These are phyloP conservation scores for Scaptomyza cyrtandrae DNA, from an alignment of 2,888 invertebrate species.

Conservation along the genomic window DNA sequence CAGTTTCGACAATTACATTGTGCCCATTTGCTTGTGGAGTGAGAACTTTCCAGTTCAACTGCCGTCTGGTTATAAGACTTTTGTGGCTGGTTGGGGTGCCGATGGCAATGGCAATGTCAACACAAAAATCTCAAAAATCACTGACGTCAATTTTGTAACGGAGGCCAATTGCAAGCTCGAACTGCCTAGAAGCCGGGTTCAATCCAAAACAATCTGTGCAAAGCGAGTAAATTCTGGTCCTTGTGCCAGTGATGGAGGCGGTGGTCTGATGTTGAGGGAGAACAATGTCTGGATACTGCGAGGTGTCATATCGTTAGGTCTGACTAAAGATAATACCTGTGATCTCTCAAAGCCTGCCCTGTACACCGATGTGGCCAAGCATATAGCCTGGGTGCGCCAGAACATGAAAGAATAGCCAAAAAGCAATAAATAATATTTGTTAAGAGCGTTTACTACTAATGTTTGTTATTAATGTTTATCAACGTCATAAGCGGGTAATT, in stretches of 20 bases:
- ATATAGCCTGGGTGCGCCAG: slow-evolving; percentile 85
- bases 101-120: slow-evolving; percentile 76
- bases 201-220: slow-evolving; percentile 81
- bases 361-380: slow-evolving; percentile 87
- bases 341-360: slow-evolving; percentile 87
- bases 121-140: slow-evolving; percentile 83
- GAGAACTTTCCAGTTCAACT: slow-evolving; percentile 67
- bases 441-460: too few species aligned
- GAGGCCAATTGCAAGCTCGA: slow-evolving; percentile 85
- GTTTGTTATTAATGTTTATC: not conserved
- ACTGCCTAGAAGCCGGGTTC: slow-evolving; percentile 68
- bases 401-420: slow-evolving; percentile 63
- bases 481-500: slow-evolving; percentile 30
- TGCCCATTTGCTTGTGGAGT: slow-evolving; percentile 81
- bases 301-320: slow-evolving; percentile 85
- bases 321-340: slow-evolving; percentile 84
- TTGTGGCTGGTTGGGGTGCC: slow-evolving; percentile 86
- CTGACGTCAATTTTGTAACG: slow-evolving; percentile 85
- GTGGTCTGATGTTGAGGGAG: slow-evolving; percentile 85
- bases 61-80: slow-evolving; percentile 84
- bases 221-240: slow-evolving; percentile 82
- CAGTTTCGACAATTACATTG: slow-evolving; percentile 70
- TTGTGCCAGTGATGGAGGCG: slow-evolving; percentile 87
- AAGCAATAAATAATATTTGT: not conserved
- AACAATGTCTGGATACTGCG: slow-evolving; percentile 84